These are phyloP conservation scores for Nanorana parkeri DNA, from an alignment of 2,113 vertebrate genomes.

Conservation along the genomic window DNA sequence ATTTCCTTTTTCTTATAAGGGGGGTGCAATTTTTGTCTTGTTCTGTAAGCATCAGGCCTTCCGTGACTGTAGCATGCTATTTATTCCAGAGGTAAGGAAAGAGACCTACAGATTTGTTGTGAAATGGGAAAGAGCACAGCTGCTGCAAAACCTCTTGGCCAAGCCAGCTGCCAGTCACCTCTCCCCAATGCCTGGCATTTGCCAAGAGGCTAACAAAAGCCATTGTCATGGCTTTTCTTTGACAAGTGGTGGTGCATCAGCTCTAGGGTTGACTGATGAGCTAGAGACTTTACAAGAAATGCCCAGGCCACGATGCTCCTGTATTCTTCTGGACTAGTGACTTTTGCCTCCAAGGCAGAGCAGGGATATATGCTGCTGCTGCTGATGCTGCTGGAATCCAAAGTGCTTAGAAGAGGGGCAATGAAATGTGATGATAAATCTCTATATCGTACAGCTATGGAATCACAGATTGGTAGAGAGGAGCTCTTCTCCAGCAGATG, in stretches of 20 bases:
- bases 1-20: neutral
- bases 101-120: neutral
- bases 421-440: neutral
- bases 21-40: neutral
- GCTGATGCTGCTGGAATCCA: slow-evolving; percentile 8
- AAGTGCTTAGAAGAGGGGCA: neutral
- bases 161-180: neutral
- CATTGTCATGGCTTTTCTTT: neutral
- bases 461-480: neutral
- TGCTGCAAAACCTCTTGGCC: slow-evolving; percentile 24
- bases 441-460: neutral
- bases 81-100: neutral
- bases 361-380: neutral
- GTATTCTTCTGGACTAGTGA: neutral
- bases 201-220: neutral
- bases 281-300: slow-evolving; percentile 4
- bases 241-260: slow-evolving; percentile 6
- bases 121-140: neutral
- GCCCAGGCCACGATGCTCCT: neutral
- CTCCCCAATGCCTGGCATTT: neutral
- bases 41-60: slow-evolving; percentile 25
- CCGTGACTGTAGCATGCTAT: neutral
- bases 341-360: neutral
- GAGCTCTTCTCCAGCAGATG: neutral
- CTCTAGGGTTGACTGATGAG: neutral